phyloP scores from a whole-genome alignment of 2,888 invertebrate genomes.

The Eupelmus urozonus region DNA sequence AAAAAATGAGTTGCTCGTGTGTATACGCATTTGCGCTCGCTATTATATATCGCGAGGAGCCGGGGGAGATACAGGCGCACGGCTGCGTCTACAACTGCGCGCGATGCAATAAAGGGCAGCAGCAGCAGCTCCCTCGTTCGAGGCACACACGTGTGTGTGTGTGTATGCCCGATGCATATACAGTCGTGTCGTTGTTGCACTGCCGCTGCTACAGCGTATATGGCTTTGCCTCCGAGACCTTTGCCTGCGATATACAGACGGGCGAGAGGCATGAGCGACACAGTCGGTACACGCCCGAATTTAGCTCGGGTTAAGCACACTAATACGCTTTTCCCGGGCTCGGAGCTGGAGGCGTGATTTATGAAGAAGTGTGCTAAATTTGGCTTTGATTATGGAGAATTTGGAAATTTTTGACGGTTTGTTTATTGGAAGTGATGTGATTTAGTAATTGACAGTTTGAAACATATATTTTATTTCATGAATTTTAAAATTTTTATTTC shows the following conservation, averaged over 20 bases:
- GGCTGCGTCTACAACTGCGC: conserved; percentile 1
- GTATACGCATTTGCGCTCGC: not conserved
- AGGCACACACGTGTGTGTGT: not conserved
- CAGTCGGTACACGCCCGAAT: conserved; percentile 3
- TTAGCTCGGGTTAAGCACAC: not conserved
- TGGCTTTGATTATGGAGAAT: no score
- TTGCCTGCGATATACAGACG: no score
- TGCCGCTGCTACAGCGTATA: no score
- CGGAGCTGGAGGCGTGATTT: no score
- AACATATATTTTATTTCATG: no score
- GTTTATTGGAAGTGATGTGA: no score
- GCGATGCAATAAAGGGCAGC: conserved; percentile 24
- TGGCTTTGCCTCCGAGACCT: no score
- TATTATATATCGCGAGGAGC: not conserved
- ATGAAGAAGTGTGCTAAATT: no score
- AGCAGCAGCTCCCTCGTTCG: not conserved
- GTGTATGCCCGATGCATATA: not conserved
- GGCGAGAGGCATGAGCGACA: no score
- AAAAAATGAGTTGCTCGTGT: not conserved
- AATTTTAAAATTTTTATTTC: no score
- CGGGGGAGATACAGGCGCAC: not conserved
- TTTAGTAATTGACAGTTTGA: no score
- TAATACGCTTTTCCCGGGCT: not conserved
- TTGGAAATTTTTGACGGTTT: no score
- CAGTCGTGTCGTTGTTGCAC: not conserved